phyloP scores from a whole-genome alignment of 92 coral and sea anemone species.

The Pocillopora meandrina region DNA sequence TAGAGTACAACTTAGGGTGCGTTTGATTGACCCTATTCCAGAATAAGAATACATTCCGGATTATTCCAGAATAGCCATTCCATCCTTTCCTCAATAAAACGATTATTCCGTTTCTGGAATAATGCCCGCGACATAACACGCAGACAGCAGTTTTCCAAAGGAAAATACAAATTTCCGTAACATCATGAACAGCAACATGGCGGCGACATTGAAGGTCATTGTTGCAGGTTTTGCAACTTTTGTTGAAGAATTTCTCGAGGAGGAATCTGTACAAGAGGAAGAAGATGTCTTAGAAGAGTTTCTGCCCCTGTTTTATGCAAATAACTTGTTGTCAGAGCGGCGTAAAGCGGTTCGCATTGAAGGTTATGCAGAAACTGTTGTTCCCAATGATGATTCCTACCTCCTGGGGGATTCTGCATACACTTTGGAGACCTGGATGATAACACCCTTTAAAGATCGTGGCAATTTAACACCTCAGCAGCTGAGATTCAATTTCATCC shows the following conservation, averaged over 20 bases:
- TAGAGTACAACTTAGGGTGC: background rate
- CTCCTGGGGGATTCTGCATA: constrained; percentile 43
- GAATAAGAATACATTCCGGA: constrained; percentile 21
- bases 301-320: too few relatives aligned
- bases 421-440: constrained; percentile 30
- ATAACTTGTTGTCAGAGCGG: constrained; percentile 30
- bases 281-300: background rate
- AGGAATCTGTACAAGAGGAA: background rate
- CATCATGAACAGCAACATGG: background rate
- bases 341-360: constrained; percentile 24
- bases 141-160: constrained; percentile 7
- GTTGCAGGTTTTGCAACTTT: background rate
- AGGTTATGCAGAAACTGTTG: constrained; percentile 43
- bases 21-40: constrained; percentile 9
- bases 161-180: constrained; percentile 15
- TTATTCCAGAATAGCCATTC: constrained; percentile 17
- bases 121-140: background rate
- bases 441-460: constrained; percentile 41
- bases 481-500: constrained; percentile 30
- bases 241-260: background rate
- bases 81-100: constrained; percentile 9
- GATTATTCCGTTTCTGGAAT: constrained; percentile 25
- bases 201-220: background rate
- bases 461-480: constrained; percentile 31
- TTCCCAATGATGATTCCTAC: constrained; percentile 30